Evolutionary conservation across 92 coral and sea anemone genomes (phyloP).

Genomic region (Virgularia gustaviana): DNA sequence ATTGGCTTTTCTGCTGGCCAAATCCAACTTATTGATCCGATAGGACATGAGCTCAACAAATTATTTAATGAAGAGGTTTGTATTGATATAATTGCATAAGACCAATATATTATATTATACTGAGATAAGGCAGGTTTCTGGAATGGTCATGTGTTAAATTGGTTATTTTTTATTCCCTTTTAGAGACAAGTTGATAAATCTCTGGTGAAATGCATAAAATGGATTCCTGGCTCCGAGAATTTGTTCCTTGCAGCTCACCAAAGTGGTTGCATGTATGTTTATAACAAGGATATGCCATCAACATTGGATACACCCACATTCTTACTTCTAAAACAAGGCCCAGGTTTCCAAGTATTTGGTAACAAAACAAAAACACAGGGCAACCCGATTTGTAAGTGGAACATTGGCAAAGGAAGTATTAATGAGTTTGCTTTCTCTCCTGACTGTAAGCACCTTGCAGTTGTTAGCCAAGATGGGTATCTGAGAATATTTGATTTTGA

Average conservation of each 20-base stretch:
- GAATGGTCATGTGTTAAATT: not conserved
- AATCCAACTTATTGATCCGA: slow-evolving; percentile 94
- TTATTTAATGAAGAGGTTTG: slow-evolving; percentile 96
- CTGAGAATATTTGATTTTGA: slow-evolving; percentile 97
- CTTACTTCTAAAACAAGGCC: slow-evolving; percentile 92
- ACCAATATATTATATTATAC: not conserved
- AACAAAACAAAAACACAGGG: slow-evolving; percentile 83
- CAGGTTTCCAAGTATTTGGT: slow-evolving; percentile 75
- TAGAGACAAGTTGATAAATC: slow-evolving; percentile 94
- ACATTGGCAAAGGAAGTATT: slow-evolving; percentile 77
- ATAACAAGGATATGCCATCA: slow-evolving; percentile 91
- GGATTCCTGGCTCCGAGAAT: slow-evolving; percentile 99
- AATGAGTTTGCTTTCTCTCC: slow-evolving; percentile 97
- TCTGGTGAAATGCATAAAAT: slow-evolving; percentile 85
- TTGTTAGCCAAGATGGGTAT: slow-evolving; percentile 90
- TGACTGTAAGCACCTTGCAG: slow-evolving; percentile 97
- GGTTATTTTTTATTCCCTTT: not conserved
- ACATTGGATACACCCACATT: slow-evolving; percentile 76
- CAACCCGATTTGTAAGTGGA: slow-evolving; percentile 98
- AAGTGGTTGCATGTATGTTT: slow-evolving; percentile 96
- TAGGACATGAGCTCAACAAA: slow-evolving; percentile 89
- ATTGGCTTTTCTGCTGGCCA: slow-evolving; percentile 99
- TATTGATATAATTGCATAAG: too few relatives aligned
- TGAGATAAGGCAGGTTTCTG: not conserved
- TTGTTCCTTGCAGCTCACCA: slow-evolving; percentile 88